These are phyloP conservation scores for Tetanocera ferruginea DNA, from an alignment of 2,888 invertebrate genomes.

Conservation along the genomic window DNA sequence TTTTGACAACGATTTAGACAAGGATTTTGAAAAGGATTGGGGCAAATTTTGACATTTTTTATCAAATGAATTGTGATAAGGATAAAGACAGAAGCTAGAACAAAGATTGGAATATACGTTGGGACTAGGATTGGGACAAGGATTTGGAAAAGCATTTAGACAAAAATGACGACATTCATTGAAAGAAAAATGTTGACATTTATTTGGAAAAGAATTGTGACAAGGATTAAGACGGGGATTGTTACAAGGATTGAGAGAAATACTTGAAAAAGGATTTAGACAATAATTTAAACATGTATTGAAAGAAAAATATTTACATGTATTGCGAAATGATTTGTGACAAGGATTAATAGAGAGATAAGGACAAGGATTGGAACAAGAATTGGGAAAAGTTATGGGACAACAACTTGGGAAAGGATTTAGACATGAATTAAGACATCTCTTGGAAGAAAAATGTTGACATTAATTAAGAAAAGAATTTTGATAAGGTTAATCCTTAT, in stretches of 20 bases:
- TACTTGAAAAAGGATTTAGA: background rate
- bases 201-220: no score
- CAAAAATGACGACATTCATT: no score
- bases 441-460: no score
- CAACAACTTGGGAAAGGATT: background rate
- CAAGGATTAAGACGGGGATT: background rate
- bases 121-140: no score
- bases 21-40: background rate
- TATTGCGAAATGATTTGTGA: background rate
- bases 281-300: background rate
- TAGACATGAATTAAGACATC: no score
- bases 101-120: background rate
- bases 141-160: no score
- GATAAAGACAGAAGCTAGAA: background rate
- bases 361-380: background rate
- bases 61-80: background rate
- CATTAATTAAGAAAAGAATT: no score
- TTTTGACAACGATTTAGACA: background rate
- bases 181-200: no score
- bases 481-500: no score
- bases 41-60: background rate
- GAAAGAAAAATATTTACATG: background rate
- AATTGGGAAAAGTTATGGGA: background rate
- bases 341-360: background rate
- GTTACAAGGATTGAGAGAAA: background rate